phyloP scores from a whole-genome alignment of 2,113 vertebrate species.

The Thamnaconus septentrionalis region DNA sequence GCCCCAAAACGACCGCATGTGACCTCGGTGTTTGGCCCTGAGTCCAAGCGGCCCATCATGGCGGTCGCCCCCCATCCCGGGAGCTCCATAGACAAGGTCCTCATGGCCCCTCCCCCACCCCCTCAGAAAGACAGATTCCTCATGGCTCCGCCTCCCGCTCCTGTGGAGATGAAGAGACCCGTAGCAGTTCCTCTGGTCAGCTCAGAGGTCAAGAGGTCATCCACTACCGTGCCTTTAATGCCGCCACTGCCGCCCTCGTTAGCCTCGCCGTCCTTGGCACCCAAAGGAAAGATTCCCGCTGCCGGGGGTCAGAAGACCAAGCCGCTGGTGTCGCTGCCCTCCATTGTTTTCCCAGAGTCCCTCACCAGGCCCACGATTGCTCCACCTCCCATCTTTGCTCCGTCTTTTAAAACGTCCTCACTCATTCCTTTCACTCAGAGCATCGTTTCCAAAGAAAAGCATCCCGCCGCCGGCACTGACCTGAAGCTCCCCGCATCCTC shows the following conservation, averaged over 20 bases:
- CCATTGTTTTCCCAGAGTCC: slow-evolving; percentile 67
- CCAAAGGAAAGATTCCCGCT: slow-evolving; percentile 57
- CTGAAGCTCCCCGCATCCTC: slow-evolving; percentile 52
- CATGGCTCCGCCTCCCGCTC: slow-evolving; percentile 59
- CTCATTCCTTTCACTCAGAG: slow-evolving; percentile 28
- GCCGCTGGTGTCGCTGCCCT: slow-evolving; percentile 52
- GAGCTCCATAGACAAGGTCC: slow-evolving; percentile 62
- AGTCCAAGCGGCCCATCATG: slow-evolving; percentile 69
- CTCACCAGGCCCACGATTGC: slow-evolving; percentile 54
- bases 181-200: slow-evolving; percentile 51
- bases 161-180: slow-evolving; percentile 62
- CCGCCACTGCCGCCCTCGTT: slow-evolving; percentile 34
- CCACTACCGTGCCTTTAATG: slow-evolving; percentile 65
- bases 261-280: slow-evolving; percentile 31
- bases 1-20: slow-evolving; percentile 58
- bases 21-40: slow-evolving; percentile 43
- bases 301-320: slow-evolving; percentile 58
- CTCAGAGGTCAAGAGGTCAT: slow-evolving; percentile 59
- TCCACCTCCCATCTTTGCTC: slow-evolving; percentile 53
- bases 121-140: slow-evolving; percentile 61
- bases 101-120: slow-evolving; percentile 72
- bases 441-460: slow-evolving; percentile 61
- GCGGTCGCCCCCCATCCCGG: slow-evolving; percentile 64
- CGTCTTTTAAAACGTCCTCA: slow-evolving; percentile 53
- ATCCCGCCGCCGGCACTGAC: slow-evolving; percentile 39